A percentile compares a stretch with the other conserved stretches of the same genome.
Evolutionary conservation across 30 jellyfish, hydroid and myxozoan species (phyloP).

Genomic region (Clytia hemisphaerica): DNA sequence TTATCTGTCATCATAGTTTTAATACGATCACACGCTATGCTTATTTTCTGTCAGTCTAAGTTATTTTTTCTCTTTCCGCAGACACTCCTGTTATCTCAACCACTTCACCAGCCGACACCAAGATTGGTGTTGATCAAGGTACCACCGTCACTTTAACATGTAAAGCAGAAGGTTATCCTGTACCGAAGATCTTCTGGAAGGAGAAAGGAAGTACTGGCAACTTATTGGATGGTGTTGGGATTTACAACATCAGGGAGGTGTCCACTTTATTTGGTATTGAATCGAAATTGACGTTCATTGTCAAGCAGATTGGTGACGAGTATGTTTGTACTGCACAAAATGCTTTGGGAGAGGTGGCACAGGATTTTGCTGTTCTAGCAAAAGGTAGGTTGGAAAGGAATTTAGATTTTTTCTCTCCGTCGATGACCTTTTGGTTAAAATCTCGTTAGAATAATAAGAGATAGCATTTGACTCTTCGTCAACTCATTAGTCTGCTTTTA

Average conservation of each 20-base stretch:
- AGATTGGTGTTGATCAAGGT: constrained; percentile 76
- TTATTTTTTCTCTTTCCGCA: constrained; percentile 10
- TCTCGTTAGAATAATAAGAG: too few species aligned
- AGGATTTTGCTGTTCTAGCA: constrained; percentile 49
- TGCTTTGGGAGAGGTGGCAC: constrained; percentile 44
- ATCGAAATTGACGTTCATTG: constrained; percentile 34
- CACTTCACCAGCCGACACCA: constrained; percentile 59
- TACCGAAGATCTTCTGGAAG: constrained; percentile 59
- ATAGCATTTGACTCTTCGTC: background rate
- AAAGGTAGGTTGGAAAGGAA: constrained; percentile 80
- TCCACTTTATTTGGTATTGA: constrained; percentile 20
- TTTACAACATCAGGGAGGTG: constrained; percentile 19
- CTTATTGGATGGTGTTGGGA: constrained; percentile 32
- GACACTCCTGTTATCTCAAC: constrained; percentile 79
- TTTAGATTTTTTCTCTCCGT: too few species aligned
- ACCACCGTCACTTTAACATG: constrained; percentile 46
- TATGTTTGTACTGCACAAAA: constrained; percentile 64
- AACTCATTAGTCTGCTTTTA: background rate
- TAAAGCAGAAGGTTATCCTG: constrained; percentile 65
- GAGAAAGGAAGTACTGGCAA: constrained; percentile 14
- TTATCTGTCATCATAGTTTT: background rate
- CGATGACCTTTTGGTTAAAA: too few species aligned
- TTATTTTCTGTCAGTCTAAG: background rate
- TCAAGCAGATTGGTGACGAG: constrained; percentile 29
- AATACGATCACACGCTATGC: too few species aligned